Percentiles rank a stretch among this genome's conserved stretches.
phyloP scores from a whole-genome alignment of 2,888 invertebrate species.

The Troilus luridus region DNA sequence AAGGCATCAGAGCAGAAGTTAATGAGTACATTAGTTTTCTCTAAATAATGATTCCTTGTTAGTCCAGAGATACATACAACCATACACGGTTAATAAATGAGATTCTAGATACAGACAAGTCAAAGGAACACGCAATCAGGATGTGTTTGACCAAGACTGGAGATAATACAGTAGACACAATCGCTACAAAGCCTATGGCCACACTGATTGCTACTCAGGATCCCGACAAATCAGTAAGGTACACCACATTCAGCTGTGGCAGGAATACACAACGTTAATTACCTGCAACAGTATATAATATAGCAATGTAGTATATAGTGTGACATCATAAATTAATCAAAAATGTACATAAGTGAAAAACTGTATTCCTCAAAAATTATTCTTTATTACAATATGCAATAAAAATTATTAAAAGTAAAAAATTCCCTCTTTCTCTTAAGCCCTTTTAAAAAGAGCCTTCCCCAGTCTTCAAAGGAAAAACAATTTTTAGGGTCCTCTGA shows the following conservation, averaged over 20 bases:
- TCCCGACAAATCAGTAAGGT: background rate
- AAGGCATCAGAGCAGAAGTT: no score
- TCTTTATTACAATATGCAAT: no score
- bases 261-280: background rate
- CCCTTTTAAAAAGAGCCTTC: no score
- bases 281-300: background rate
- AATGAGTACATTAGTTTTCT: background rate
- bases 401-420: no score
- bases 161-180: background rate
- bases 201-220: background rate
- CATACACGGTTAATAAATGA: background rate
- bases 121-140: slow-evolving; percentile 8
- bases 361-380: no score
- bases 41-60: background rate
- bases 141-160: background rate
- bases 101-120: background rate
- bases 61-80: background rate
- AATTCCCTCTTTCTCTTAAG: no score
- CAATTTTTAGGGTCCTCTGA: no score
- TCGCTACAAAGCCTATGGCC: background rate
- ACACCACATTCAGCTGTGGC: background rate
- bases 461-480: no score
- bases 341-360: no score
- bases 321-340: no score
- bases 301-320: no score